Base-by-base conservation (phyloP, 2,113 vertebrate species). In the Andinoacara biseriatus region DNA sequence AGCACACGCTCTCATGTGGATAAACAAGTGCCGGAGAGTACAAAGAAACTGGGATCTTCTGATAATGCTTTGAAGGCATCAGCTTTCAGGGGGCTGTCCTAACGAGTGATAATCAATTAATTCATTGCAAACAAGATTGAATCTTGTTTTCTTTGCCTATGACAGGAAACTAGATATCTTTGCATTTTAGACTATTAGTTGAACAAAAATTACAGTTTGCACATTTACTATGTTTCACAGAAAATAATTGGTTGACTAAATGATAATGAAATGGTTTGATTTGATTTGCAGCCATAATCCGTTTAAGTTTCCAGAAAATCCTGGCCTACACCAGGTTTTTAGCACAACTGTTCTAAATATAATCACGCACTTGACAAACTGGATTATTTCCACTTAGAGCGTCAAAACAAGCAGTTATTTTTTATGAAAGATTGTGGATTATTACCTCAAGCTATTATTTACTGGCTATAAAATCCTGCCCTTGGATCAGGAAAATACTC, bases 361-460 rank as follows among this genome's bases (percentile, higher is more conserved):
- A 26, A 63, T 76, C 58, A 54, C 14, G 1, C 52, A 24, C 1
- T 20, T 14, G 5, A 67, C 56, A 15, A 82, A 60, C 57, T 57
- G 46, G 58, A 78, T 63, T 78, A 63, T 22, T 31, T 15, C 22
- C 31, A 31, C 6, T 78, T 59, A 15, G 2, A 58, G 14, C 3
- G n/a, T 5, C 38, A 54, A 83, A 87, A 87, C 31, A 40, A 22
- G 14, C 14, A 26, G 33, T 77, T 40, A 29, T 87, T 58, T 58
- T 63, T 58, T n/a, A 72, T 46, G 8, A 74, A 67, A 46, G n/a
- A 72, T 72, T 52, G 65, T 31, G 26, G 65, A 72, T 72, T n/a
- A 72, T 54, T 35, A 75, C 59, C 38, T 46, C 2, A 35, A 63
- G 8, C 17, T 52, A 11, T 38, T 87, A 14, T 78, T 74, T 18